Evolutionary conservation across 2,888 invertebrate species (phyloP).

Genomic region (Poecilobothrus nobilitatus): DNA sequence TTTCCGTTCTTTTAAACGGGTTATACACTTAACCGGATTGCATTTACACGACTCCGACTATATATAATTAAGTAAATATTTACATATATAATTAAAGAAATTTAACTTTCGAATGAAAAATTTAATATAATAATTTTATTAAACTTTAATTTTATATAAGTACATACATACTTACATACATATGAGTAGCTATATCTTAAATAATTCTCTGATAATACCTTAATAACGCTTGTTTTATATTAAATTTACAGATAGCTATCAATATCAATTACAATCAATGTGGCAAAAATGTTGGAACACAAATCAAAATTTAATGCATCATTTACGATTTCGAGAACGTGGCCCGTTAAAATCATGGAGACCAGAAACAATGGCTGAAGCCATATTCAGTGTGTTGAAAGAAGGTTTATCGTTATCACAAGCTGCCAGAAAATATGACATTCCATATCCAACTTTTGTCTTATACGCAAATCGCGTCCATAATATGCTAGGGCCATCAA

Average conservation of each 20-base stretch:
- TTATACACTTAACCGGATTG: no score
- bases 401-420: constrained; percentile 83
- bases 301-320: constrained; percentile 83
- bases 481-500: constrained; percentile 88
- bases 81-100: no score
- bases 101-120: no score
- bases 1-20: no score
- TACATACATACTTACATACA: no score
- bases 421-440: constrained; percentile 88
- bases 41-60: no score
- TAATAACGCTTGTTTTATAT: no score
- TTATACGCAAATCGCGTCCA: constrained; percentile 87
- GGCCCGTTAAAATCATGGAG: constrained; percentile 90
- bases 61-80: no score
- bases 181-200: no score
- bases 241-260: constrained; percentile 73
- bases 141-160: no score
- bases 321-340: constrained; percentile 81
- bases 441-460: constrained; percentile 89
- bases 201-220: no score
- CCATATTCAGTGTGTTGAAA: constrained; percentile 84
- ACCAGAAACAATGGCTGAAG: constrained; percentile 91
- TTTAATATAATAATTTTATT: no score
- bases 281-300: constrained; percentile 96
- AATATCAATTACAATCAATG: constrained; percentile 88